Conservation (phyloP, 2,888 invertebrate genomes). For the Macrophya annulata region DNA sequence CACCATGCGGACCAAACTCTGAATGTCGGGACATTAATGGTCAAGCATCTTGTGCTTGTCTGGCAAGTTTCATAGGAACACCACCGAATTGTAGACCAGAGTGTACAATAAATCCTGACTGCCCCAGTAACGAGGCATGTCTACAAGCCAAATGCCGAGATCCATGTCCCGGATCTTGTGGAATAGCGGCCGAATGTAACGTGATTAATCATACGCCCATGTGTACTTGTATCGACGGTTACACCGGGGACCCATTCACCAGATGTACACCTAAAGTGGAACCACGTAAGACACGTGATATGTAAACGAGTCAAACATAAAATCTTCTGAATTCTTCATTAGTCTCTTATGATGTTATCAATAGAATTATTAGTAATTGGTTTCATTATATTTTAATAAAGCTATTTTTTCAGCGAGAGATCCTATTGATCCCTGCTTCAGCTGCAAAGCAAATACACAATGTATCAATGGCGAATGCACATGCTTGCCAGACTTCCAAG, state of each 20-base stretch:
- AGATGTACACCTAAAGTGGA: conserved; percentile 83
- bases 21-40: conserved; percentile 76
- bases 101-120: conserved; percentile 80
- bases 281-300: conserved; percentile 70
- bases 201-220: conserved; percentile 79
- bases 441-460: conserved; percentile 79
- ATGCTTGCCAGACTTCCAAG: conserved; percentile 76
- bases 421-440: conserved; percentile 75
- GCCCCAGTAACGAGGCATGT: conserved; percentile 79
- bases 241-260: conserved; percentile 89
- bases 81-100: conserved; percentile 80
- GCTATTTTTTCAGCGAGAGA: conserved; percentile 63
- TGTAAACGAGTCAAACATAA: conserved; percentile 63
- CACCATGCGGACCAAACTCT: conserved; percentile 83
- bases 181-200: conserved; percentile 79
- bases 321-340: neutral
- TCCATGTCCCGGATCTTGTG: conserved; percentile 81
- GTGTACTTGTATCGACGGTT: conserved; percentile 83
- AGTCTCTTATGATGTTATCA: neutral
- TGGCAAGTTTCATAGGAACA: conserved; percentile 76
- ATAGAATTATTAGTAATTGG: neutral
- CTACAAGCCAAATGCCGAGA: conserved; percentile 77
- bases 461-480: conserved; percentile 76
- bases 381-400: neutral
- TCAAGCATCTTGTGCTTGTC: conserved; percentile 79